phyloP scores from a whole-genome alignment of 92 coral and sea anemone genomes.

The Pocillopora meandrina region DNA sequence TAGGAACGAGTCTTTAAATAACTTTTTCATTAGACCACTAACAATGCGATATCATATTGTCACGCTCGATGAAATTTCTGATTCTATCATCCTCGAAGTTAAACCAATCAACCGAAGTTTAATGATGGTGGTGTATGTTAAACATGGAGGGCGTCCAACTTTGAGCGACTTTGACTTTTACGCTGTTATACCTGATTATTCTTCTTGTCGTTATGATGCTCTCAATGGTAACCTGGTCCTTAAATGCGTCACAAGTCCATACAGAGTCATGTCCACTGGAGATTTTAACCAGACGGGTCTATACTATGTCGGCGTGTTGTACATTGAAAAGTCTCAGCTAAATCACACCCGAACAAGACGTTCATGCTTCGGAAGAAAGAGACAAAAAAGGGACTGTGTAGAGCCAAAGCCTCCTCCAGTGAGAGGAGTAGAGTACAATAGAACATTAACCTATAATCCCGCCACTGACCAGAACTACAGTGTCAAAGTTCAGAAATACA shows the following conservation, averaged over 20 bases:
- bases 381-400: slow-evolving; percentile 52
- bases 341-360: slow-evolving; percentile 31
- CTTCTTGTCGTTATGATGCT: slow-evolving; percentile 23
- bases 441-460: slow-evolving; percentile 38
- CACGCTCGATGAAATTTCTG: slow-evolving; percentile 38
- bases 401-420: slow-evolving; percentile 51
- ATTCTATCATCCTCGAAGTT: slow-evolving; percentile 49
- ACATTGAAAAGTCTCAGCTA: slow-evolving; percentile 16
- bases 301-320: slow-evolving; percentile 72
- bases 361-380: slow-evolving; percentile 45
- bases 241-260: slow-evolving; percentile 23
- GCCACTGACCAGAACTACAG: slow-evolving; percentile 51
- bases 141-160: slow-evolving; percentile 38
- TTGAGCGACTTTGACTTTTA: slow-evolving; percentile 5
- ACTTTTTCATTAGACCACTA: slow-evolving; percentile 67
- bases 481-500: slow-evolving; percentile 36
- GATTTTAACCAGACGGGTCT: slow-evolving; percentile 65
- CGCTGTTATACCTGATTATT: slow-evolving; percentile 41
- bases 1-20: slow-evolving; percentile 26
- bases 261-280: slow-evolving; percentile 50
- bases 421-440: slow-evolving; percentile 14
- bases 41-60: slow-evolving; percentile 66
- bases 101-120: slow-evolving; percentile 50
- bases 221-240: neutral
- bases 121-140: slow-evolving; percentile 24